Evolutionary conservation across 2,113 vertebrate genomes (phyloP), one percentile per base, ranked within the genome.

Genomic region (Carollia perspicillata): DNA sequence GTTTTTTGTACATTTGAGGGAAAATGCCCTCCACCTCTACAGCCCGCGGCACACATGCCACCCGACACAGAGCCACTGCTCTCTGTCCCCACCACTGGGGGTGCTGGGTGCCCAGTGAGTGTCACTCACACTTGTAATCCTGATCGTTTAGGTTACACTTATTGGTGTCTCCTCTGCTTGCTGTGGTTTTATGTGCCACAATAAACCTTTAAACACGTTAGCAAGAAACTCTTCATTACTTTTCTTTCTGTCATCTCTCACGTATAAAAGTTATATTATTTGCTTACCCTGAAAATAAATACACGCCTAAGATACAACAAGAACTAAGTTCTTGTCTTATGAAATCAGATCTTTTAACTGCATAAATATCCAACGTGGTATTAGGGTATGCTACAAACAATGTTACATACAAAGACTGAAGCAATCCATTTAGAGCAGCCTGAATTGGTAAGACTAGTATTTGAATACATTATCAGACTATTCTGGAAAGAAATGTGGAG

Each of bases 201-300:
- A 63, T 23, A 60, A 14, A 84, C 14, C 33, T 51, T 51, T 13
- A 35, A 84, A 92, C 65, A 74, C 71, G 10, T 81, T 30, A 94
- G 55, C 51, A 81, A 63, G 30, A 93, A 94, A 44, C 5, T 26
- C 30, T 55, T 47, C 68, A 79, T 20, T 86, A 65, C 23, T 30
- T 77, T 79, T 72, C 33, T 60, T 55, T 42, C 68, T 84, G 16
- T 58, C 6, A 75, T 40, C 18, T 74, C 69, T 69, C 55, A 81
- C 83, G 84, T 65, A 72, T 79, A 63, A 95, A 75, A 17, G 6
- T n/a, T 74, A 55, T 8, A 26, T 77, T 63, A 75, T 88, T 89
- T 93, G 51, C 18, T 87, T 68, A 60, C 51, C 68, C 74, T 89
- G 28, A 89, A 92, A 80, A 85, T 66, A 90, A 91, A 42, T 37